A percentile compares a stretch with the other conserved stretches of the same genome.
Conservation (phyloP, 1,140 invertebrate genomes). For the Drosophila orena region DNA sequence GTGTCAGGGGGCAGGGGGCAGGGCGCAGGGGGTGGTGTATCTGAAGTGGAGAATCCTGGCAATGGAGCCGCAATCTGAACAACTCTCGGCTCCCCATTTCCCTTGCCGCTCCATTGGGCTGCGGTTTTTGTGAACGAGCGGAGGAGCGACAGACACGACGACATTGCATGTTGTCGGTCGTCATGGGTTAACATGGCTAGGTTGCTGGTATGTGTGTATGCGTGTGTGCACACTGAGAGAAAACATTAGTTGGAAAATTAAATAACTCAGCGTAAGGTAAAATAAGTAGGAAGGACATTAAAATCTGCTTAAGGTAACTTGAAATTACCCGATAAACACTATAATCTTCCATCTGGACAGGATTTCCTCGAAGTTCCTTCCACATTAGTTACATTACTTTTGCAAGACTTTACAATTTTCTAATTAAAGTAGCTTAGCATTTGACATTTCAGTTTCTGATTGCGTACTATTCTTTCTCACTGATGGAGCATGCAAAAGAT, state of each 20-base stretch:
- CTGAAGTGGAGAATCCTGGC: constrained; percentile 9
- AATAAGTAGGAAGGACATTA: no score
- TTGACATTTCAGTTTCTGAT: no score
- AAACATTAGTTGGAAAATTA: background rate
- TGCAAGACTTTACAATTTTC: no score
- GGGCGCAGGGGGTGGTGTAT: no score
- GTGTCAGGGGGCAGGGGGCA: background rate
- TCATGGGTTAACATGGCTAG: constrained; percentile 50
- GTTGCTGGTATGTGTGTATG: constrained; percentile 18
- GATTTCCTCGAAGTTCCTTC: no score
- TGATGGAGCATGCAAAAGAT: constrained; percentile 45
- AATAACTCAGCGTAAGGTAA: no score
- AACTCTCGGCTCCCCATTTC: constrained; percentile 12
- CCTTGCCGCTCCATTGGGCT: constrained; percentile 26
- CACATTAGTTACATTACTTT: no score
- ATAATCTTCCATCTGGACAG: no score
- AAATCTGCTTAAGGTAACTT: no score
- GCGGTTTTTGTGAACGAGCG: constrained; percentile 50
- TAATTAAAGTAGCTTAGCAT: no score
- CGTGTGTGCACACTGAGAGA: constrained; percentile 6
- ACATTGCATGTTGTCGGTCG: constrained; percentile 56
- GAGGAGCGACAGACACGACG: constrained; percentile 43
- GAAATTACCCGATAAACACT: no score
- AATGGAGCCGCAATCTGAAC: constrained; percentile 42
- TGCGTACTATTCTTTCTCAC: background rate